Base-by-base conservation (phyloP, 2,113 vertebrate genomes). In the Chloebia gouldiae region DNA sequence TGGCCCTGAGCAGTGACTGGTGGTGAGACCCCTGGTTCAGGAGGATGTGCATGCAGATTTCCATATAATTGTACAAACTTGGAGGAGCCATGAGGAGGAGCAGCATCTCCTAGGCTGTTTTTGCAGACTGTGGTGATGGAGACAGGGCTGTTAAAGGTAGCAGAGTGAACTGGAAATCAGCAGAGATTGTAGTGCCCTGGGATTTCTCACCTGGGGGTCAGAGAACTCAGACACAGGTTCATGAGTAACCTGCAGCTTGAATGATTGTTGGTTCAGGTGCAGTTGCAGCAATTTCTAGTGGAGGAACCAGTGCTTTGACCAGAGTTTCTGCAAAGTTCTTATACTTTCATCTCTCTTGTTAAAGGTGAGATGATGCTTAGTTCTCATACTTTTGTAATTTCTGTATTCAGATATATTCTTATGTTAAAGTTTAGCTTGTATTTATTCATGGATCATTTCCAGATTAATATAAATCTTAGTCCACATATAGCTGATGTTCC, bases 401-500 rank as follows among this genome's bases (percentile, higher is more conserved):
- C 15, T 60, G 33, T 20, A 4, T 66, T 75, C 33, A 76, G 25
- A 8, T 18, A 5, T 9, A 9, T 57, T 71, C 23, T 42, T 28
- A 5, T 15, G 27, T 84, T 65, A 53, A 84, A 63, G 13, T 7
- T 10, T 28, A 19, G 9, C 11, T 56, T 66, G 12, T 18, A 19
- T 84, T 84, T 81, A 21, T 73, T 78, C 27, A 6, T 21, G 51
- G 37, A 3, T 60, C 2, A 47, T 73, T 88, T 88, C n/a, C 51
- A 76, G 65, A 19, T n/a, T n/a, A 37, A 22, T 28, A 9, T 4
- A 13, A 86, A 49, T 59, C 21, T 81, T n/a, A 39, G 10, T 39
- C 17, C 11, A 7, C 4, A 5, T 13, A 1, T 9, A n/a, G 25
- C 12, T 78, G 53, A 37, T 65, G 4, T 4, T 3, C 28, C 21